Conservation (phyloP, 2,888 invertebrate genomes). For the Habroteleia sp. region DNA sequence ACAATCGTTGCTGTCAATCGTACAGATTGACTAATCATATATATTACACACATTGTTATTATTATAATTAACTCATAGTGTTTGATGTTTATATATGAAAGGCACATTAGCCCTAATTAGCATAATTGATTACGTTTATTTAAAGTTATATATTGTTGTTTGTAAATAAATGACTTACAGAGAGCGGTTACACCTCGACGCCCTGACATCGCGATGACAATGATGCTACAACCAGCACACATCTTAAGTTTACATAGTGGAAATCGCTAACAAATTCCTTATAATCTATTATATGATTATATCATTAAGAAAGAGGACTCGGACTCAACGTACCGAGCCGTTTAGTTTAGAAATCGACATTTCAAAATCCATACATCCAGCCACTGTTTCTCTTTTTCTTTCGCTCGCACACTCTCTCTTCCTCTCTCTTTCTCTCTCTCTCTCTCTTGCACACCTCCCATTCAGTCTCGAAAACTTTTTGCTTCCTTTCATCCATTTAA, state of each 20-base stretch:
- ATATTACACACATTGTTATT: constrained; percentile 45
- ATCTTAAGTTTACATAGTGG: constrained; percentile 75
- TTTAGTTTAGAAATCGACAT: constrained; percentile 71
- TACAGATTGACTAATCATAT: constrained; percentile 10
- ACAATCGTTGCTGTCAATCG: constrained; percentile 23
- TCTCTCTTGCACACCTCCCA: constrained; percentile 46
- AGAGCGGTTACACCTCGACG: constrained; percentile 81
- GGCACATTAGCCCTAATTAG: constrained; percentile 37
- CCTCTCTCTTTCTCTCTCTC: constrained; percentile 12
- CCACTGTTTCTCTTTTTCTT: constrained; percentile 60
- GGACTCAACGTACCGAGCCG: constrained; percentile 12
- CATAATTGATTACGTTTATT: constrained; percentile 72
- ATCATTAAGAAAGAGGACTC: constrained; percentile 65
- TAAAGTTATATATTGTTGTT: constrained; percentile 79
- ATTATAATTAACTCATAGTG: too few relatives aligned
- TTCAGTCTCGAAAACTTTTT: too few relatives aligned
- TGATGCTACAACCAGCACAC: constrained; percentile 81
- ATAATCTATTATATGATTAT: constrained; percentile 73
- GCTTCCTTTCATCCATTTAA: too few relatives aligned
- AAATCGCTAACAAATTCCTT: constrained; percentile 74
- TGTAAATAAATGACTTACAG: constrained; percentile 80
- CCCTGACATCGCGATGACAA: constrained; percentile 80
- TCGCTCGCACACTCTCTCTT: constrained; percentile 28
- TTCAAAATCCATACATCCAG: constrained; percentile 79
- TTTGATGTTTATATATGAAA: too few relatives aligned